Evolutionary conservation across 2,113 vertebrate genomes (phyloP), one percentile per base, ranked within the genome.

Genomic region (Aphyosemion australe): DNA sequence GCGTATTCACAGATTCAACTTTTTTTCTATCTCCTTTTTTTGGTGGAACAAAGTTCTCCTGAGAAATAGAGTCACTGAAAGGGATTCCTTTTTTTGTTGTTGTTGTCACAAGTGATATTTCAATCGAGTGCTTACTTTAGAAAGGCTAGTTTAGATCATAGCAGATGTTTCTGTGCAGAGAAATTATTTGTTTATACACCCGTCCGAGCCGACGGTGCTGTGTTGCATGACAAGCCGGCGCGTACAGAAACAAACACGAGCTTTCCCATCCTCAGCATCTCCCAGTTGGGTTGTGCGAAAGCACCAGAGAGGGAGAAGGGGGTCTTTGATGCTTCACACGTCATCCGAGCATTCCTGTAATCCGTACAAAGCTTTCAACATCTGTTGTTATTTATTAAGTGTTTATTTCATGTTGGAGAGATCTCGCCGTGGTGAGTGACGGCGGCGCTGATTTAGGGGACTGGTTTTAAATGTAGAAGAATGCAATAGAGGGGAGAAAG

Each of bases 391-490:
- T 87, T 90, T 86, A 84, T 84, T 81, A 66, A 56, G 68, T 52
- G 55, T 54, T 57, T 57, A 73, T 65, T 47, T 59, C 19, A 55
- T 20, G 18, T 39, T 65, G 53, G 74, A 59, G 14, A 39, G 64
- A 83, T 66, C 60, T 62, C 14, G 60, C 52, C 69, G 62, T 74
- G 78, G 82, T 65, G 61, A 61, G 51, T 61, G 75, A 86, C 31
- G 67, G 74, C 74, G 57, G 76, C 68, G 77, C 80, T 74, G 42
- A 68, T 69, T 72, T 64, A 72, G 79, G 87, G 75, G 74, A 82
- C 79, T 90, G 90, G 81, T 76, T 88, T 90, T 87, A 90, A 84
- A 78, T 50, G 61, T 37, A 79, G 89, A 69, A 70, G 64, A 86
- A 14, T 42, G 50, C 46, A 55, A 73, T 61, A 57, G 62, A 67